These are phyloP conservation scores for Pemphigus obesinymphae DNA, from an alignment of 1,140 invertebrate species.

Conservation along the genomic window DNA sequence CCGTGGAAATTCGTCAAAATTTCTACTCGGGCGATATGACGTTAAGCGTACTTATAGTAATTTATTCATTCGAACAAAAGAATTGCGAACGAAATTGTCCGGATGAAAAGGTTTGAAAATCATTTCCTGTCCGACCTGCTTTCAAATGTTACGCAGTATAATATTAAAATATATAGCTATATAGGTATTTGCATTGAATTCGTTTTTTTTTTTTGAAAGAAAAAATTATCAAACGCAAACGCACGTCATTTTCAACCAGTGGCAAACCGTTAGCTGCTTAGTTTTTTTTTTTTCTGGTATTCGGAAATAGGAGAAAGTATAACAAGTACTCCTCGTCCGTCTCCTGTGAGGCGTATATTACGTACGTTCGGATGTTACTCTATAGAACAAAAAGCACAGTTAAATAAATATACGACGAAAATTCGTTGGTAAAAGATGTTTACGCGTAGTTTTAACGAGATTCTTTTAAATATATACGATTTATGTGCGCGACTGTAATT, in stretches of 20 bases:
- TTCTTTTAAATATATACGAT: no score
- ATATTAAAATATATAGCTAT: no score
- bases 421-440: background rate
- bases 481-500: background rate
- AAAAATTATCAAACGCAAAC: background rate
- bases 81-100: background rate
- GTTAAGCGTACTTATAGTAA: no score
- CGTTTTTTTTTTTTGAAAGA: background rate
- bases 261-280: background rate
- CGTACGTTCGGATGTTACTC: background rate
- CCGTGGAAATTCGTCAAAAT: background rate
- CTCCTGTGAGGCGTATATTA: background rate
- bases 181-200: background rate
- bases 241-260: background rate
- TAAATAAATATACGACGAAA: no score
- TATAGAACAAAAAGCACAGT: no score
- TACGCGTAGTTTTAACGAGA: no score
- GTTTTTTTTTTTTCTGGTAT: background rate
- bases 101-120: slow-evolving; percentile 8
- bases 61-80: background rate
- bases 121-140: background rate
- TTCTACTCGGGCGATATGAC: no score
- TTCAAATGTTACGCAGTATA: background rate
- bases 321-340: background rate
- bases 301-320: background rate